These are phyloP conservation scores for Candoia aspera DNA, from an alignment of 2,113 vertebrate species.

Conservation along the genomic window DNA sequence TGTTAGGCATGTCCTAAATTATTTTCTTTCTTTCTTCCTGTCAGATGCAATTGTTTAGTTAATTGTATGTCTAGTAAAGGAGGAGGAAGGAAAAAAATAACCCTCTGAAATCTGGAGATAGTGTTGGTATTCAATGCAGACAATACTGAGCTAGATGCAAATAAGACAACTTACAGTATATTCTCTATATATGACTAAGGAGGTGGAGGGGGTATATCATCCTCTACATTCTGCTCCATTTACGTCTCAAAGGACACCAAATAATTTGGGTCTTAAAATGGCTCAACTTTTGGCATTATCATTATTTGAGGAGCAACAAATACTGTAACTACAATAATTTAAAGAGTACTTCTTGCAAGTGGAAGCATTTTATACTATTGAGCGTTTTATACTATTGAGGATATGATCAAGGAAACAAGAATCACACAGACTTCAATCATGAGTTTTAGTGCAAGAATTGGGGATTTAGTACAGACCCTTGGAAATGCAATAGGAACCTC, in stretches of 20 bases:
- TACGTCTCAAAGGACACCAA: background rate
- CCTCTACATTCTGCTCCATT: background rate
- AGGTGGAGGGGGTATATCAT: background rate
- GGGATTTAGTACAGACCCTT: background rate
- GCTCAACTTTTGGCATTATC: background rate
- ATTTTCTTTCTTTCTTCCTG: background rate
- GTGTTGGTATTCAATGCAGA: background rate
- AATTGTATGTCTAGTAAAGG: background rate
- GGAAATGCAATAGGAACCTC: background rate
- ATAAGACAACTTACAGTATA: background rate
- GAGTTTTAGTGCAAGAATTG: background rate
- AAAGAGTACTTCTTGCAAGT: background rate
- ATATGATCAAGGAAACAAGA: background rate
- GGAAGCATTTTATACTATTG: background rate
- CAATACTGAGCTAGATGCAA: background rate
- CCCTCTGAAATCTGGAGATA: background rate
- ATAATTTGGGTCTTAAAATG: background rate
- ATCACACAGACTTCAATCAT: background rate
- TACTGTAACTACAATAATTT: background rate
- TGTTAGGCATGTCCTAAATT: background rate
- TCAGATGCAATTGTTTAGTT: conserved; percentile 8
- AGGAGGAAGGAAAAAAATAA: background rate
- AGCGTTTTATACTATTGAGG: background rate
- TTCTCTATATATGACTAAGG: background rate
- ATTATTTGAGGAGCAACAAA: background rate